Conservation (phyloP, 2,113 vertebrate species). For the Bubalus kerabau region DNA sequence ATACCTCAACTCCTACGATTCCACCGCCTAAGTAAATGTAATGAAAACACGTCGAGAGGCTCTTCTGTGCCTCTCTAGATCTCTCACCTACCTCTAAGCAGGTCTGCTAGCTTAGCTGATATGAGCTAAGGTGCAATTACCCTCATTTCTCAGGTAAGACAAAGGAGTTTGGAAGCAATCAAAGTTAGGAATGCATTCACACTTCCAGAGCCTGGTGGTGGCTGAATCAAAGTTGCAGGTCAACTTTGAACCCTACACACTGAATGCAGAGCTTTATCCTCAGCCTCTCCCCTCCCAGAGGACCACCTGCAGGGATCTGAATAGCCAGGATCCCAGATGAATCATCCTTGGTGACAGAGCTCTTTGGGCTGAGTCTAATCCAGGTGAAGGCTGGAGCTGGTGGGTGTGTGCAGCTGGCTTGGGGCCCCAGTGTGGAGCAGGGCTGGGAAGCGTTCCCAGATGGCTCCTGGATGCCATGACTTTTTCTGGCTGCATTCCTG, state of each 20-base stretch:
- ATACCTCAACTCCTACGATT: neutral
- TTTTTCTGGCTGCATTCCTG: slow-evolving; percentile 62
- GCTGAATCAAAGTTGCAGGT: neutral
- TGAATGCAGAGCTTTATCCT: neutral
- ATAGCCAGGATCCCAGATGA: slow-evolving; percentile 3
- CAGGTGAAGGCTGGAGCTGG: slow-evolving; percentile 50
- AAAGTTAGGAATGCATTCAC: neutral
- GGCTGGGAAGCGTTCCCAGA: slow-evolving; percentile 62
- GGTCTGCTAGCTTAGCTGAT: neutral
- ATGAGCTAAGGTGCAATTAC: neutral
- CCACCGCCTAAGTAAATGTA: neutral
- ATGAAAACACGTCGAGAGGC: neutral
- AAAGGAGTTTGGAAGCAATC: neutral
- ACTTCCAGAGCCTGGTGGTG: neutral
- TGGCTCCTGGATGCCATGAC: slow-evolving; percentile 51
- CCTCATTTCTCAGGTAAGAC: neutral
- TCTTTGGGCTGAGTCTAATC: slow-evolving; percentile 16
- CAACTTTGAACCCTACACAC: neutral
- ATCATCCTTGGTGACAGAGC: neutral
- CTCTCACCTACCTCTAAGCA: neutral
- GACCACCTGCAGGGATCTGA: neutral
- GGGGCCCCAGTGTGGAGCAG: slow-evolving; percentile 24
- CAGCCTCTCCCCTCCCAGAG: neutral
- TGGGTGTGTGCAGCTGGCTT: slow-evolving; percentile 44
- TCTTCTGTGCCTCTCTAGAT: neutral